Base-by-base conservation (phyloP, 2,888 invertebrate species). In the Fragum sueziense region DNA sequence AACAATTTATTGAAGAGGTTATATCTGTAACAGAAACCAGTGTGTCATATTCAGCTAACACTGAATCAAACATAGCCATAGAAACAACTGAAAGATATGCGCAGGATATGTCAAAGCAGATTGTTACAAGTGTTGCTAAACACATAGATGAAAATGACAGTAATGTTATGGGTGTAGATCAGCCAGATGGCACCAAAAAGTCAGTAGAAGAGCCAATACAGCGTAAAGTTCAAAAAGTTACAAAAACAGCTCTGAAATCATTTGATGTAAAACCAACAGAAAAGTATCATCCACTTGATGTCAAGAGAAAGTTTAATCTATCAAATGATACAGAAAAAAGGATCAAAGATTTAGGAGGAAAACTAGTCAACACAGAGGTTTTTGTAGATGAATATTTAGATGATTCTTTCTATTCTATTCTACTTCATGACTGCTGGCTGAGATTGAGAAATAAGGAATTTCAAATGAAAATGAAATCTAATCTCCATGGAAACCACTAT, bases 331-430 rank as follows among this genome's bases (percentile, higher is more conserved):
- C 87, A 70, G 88, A 88, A 68, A 72, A 78, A 1, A 82, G 61
- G n/a, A 68, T 91, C 22, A 57, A 76, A 31, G 78, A 86, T 20
- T 74, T 86, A 14, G 91, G 90, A n/a, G 91, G 89, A n/a, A 74
- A 61, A n/a, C 78, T 90, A 22, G 37, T 86, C 33, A 79, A 83
- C 29, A 87, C 89, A 47, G 80, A 85, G 41, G 70, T 74, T 33
- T 89, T 89, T 68, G 68, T 84, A 17, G 91, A 91, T 79, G 77
- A 85, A n/a, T 91, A 91, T 81, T 89, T 86, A 70, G 91, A 91
- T 80, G 87, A 87, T 62, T 59, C 70, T 31, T 80, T 80, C 37
- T 90, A 89, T 80, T 76, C 84, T 17, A 80, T 91, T 52, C 90
- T 89, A 25, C 71, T 91, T 52, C 70, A 81, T 62, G 89, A 91